Evolutionary conservation across 1,140 invertebrate species (phyloP), one percentile per base, ranked within the genome.

Genomic region (Idris sp.): DNA sequence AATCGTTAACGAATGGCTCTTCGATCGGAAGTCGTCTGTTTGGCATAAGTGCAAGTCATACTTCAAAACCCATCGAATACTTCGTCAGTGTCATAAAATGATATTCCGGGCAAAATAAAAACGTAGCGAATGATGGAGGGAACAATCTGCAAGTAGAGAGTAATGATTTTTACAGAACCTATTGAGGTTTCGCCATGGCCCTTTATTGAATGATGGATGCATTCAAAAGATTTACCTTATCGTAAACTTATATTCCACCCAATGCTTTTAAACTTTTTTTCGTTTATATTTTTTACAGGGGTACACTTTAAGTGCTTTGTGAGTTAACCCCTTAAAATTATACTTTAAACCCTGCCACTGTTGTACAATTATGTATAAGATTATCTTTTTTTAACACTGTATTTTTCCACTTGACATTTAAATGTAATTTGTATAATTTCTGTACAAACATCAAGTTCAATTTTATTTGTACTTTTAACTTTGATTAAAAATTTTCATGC

Each of bases 31-130:
- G 3, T 25, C n/a, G n/a, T n/a, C n/a, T n/a, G n/a, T n/a, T n/a
- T 22, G 36, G 15, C 40, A 18, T 46, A 51, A 54, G 33, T 71
- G 56, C 48, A 61, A 71, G 48, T 61, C 56, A 71, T 54, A 59
- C 61, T 71, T 71, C 56, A 61, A 71, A 71, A 71, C 54, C 31
- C 48, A 44, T 54, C 22, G 33, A 61, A 61, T 54, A 61, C 48
- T 71, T 61, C 54, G 48, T 71, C 67, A 54, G 56, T 53, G 40
- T 71, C 48, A 46, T 54, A 59, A 61, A 54, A n/a, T 43, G 35
- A 65, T 59, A 58, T 38, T 49, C 51, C 31, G 11, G 11, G 22
- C 10, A 26, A 6, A 31, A 46, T 46, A 67, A 54, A 48, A 56
- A 53, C 48, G 43, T 51, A 36, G 41, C 13, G 15, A 48, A 62